Evolutionary conservation across 2,797 vertebrate genomes (phyloP).

Genomic region (Spinibarbus caldwelli): DNA sequence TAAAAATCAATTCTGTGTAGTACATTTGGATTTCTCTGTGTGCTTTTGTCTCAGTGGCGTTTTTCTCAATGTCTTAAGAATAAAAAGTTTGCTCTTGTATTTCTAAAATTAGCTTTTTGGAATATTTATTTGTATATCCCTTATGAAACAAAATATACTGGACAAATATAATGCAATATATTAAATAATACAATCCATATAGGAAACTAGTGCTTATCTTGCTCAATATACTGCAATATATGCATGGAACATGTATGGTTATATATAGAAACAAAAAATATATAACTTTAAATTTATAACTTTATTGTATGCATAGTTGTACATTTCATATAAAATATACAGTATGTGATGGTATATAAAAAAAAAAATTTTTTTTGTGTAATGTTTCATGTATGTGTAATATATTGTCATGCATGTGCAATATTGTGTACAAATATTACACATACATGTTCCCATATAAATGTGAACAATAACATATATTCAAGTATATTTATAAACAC

Average conservation of each 20-base stretch:
- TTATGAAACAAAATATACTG: not conserved
- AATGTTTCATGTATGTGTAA: too few relatives aligned
- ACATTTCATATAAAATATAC: too few relatives aligned
- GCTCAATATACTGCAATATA: not conserved
- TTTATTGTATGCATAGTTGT: not conserved
- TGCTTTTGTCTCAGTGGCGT: constrained; percentile 35
- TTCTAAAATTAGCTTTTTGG: constrained; percentile 29
- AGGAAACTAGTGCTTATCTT: not conserved
- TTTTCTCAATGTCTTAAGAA: constrained; percentile 12
- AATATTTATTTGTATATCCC: not conserved
- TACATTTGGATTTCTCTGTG: constrained; percentile 20
- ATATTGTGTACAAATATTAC: too few relatives aligned
- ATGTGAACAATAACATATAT: too few relatives aligned
- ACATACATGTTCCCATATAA: too few relatives aligned
- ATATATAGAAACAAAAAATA: not conserved
- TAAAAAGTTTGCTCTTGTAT: constrained; percentile 52
- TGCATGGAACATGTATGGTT: not conserved
- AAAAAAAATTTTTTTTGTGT: too few relatives aligned
- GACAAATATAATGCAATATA: not conserved
- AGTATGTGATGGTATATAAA: not conserved
- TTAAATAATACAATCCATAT: not conserved
- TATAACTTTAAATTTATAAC: not conserved
- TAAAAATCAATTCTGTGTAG: constrained; percentile 20
- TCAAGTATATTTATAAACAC: too few relatives aligned
- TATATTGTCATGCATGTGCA: too few relatives aligned